Evolutionary conservation across 2,113 vertebrate species (phyloP), one percentile per base, ranked within the genome.

Genomic region (Galemys pyrenaicus): DNA sequence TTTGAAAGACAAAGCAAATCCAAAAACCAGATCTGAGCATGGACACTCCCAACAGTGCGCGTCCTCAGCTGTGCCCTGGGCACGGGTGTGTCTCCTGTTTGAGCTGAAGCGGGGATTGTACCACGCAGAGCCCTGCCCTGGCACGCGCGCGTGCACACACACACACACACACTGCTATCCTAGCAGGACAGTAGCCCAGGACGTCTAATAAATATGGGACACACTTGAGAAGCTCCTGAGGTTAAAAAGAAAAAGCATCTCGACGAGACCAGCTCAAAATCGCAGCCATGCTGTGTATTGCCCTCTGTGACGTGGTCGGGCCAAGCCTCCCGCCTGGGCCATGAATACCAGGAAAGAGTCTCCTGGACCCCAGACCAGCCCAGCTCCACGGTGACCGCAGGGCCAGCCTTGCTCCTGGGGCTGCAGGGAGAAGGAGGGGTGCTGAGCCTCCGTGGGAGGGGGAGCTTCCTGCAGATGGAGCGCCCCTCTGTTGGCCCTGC

Each of bases 201-300:
- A 64, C 39, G 51, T 78, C 83, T 60, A 62, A 78, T 39, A 22
- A 28, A 64, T 32, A 7, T 3, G 13, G 20, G 26, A 11, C 28
- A 44, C 39, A 30, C 16, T 46, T 49, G 22, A 1, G 46, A 46
- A 75, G 26, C 17, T 15, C 9, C 62, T 5, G 37, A 89, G 37
- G 11, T 78, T 35, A 64, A 75, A 84, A 73, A 44, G 51, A 22
- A 51, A 64, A 60, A 75, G 20, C 65, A 54, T 1, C 19, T n/a
- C 30, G 24, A 19, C 5, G 20, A n/a, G 32, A 32, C 64, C 60
- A 58, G 32, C 32, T 64, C 37, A 28, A 80, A 85, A 7, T 24
- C 20, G 49, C 64, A 73, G 74, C 44, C 93, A 64, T 54, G 1
- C 6, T 3, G 74, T 95, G 95, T 95, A 97, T 95, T 97, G 83